phyloP scores from a whole-genome alignment of 2,797 vertebrate genomes.

The Pygocentrus nattereri region DNA sequence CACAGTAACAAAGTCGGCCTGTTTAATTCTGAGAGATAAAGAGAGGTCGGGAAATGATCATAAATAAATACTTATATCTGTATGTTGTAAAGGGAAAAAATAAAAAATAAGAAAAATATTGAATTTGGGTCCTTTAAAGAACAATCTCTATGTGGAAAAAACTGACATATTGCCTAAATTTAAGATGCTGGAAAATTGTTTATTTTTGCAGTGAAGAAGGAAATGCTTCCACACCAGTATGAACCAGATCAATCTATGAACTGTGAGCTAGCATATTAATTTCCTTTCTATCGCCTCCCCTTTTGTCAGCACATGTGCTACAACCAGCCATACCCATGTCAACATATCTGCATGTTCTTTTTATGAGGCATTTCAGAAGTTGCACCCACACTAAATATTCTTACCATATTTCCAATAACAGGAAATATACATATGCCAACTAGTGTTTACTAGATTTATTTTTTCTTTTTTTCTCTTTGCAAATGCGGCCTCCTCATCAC shows the following conservation, averaged over 20 bases:
- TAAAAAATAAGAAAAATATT: no score
- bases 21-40: no score
- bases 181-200: neutral
- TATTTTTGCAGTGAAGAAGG: neutral
- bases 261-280: neutral
- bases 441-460: neutral
- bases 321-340: neutral
- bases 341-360: neutral
- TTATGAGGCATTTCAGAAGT: constrained; percentile 5
- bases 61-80: no score
- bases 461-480: neutral
- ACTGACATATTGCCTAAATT: no score
- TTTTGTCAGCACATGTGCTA: neutral
- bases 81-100: no score
- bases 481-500: neutral
- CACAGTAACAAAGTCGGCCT: no score
- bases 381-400: neutral
- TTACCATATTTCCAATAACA: constrained; percentile 23
- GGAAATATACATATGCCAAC: neutral
- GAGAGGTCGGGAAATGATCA: no score
- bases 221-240: neutral
- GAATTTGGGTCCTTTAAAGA: no score
- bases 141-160: no score
- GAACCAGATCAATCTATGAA: neutral
- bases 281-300: neutral